These are phyloP conservation scores for Trichonephila clavipes DNA, from an alignment of 1,140 invertebrate species.

Conservation along the genomic window DNA sequence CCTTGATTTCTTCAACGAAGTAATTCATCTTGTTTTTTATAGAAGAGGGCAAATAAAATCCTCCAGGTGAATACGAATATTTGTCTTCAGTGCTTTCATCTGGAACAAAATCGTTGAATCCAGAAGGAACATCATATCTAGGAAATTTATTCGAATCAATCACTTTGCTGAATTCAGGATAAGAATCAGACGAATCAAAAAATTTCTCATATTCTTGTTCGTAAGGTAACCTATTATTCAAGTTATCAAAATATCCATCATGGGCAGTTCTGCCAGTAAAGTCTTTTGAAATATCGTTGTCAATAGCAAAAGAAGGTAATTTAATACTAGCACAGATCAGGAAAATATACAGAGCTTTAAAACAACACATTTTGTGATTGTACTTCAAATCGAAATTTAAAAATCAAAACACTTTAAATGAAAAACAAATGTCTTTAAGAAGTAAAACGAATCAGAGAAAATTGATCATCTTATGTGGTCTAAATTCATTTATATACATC, in stretches of 20 bases:
- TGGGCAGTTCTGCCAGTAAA: background rate
- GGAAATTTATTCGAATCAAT: background rate
- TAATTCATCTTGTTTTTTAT: background rate
- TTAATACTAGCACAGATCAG: too few relatives aligned
- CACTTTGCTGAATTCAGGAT: background rate
- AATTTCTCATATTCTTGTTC: background rate
- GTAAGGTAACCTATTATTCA: background rate
- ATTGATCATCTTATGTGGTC: too few relatives aligned
- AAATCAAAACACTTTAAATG: too few relatives aligned
- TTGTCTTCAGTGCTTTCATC: background rate
- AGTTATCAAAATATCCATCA: background rate
- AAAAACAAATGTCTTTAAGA: too few relatives aligned
- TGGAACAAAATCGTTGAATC: conserved; percentile 10
- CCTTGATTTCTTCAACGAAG: conserved; percentile 1
- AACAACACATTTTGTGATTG: too few relatives aligned
- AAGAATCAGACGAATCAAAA: background rate
- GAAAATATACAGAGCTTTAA: too few relatives aligned
- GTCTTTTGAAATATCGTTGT: too few relatives aligned
- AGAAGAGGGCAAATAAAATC: conserved; percentile 27
- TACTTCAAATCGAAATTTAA: too few relatives aligned
- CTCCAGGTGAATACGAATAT: conserved; percentile 9
- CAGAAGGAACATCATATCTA: conserved; percentile 4
- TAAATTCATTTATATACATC: too few relatives aligned
- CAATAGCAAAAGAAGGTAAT: too few relatives aligned
- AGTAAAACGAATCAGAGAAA: too few relatives aligned